Evolutionary conservation across 2,113 vertebrate species (phyloP).

Genomic region (Asarcornis scutulata): DNA sequence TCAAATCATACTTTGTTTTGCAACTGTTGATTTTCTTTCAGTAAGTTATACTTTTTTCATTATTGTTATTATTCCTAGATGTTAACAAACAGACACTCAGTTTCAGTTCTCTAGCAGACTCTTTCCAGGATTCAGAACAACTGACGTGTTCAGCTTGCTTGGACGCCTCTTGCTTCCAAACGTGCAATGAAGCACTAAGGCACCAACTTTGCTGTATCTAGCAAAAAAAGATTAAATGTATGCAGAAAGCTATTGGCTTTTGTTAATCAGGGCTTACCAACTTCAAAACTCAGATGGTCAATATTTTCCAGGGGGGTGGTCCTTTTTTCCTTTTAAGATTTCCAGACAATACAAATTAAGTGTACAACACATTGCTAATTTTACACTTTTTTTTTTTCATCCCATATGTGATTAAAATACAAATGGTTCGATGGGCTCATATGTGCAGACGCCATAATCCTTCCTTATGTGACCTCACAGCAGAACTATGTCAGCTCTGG

Average conservation of each 20-base stretch:
- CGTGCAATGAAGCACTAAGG: fast-evolving
- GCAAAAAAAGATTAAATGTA: neutral
- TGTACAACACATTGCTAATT: neutral
- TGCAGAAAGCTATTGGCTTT: neutral
- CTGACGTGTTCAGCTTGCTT: neutral
- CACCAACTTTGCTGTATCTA: neutral
- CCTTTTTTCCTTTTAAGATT: neutral
- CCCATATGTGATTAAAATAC: neutral
- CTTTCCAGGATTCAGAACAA: neutral
- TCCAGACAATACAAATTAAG: neutral
- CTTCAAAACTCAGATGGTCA: neutral
- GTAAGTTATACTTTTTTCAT: neutral
- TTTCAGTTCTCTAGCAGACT: neutral
- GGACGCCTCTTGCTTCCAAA: neutral
- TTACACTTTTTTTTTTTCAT: neutral
- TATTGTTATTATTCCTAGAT: neutral
- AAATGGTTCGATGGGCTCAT: neutral
- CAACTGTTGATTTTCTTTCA: neutral
- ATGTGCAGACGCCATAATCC: neutral
- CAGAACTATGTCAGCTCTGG: neutral
- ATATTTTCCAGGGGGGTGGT: neutral
- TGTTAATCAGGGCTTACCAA: neutral
- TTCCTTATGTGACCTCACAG: neutral
- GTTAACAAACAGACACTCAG: neutral
- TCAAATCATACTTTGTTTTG: slow-evolving; percentile 38